Evolutionary conservation across 2,113 vertebrate genomes (phyloP).

Genomic region (Proteles cristata): DNA sequence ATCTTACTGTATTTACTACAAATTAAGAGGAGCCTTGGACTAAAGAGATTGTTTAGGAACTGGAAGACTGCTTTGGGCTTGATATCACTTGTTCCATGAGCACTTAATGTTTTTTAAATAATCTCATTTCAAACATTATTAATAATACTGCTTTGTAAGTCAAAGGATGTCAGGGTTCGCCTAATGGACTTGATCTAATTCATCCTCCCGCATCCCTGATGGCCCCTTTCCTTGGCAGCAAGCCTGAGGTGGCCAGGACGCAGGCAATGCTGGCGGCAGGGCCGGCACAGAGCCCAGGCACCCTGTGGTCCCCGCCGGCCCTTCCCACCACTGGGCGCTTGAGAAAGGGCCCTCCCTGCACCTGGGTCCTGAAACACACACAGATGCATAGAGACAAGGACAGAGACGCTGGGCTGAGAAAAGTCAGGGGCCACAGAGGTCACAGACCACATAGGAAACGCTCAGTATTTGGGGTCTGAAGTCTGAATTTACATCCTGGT

Average conservation of each 20-base stretch:
- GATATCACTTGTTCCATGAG: conserved; percentile 12
- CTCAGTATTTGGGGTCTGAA: not conserved
- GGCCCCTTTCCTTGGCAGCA: conserved; percentile 13
- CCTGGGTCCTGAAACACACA: not conserved
- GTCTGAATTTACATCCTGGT: not conserved
- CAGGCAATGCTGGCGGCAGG: not conserved
- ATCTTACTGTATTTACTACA: conserved; percentile 47
- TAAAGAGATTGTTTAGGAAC: conserved; percentile 41
- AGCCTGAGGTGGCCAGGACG: not conserved
- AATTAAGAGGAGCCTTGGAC: conserved; percentile 55
- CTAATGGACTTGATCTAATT: conserved; percentile 55
- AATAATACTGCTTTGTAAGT: conserved; percentile 54
- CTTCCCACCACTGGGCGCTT: not conserved
- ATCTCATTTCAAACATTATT: conserved; percentile 61
- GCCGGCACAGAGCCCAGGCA: rapidly evolving
- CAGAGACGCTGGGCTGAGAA: not conserved
- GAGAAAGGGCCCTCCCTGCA: not conserved
- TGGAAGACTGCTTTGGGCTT: conserved; percentile 22
- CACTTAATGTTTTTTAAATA: conserved; percentile 63
- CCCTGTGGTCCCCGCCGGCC: not conserved
- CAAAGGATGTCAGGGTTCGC: conserved; percentile 49
- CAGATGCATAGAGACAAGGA: not conserved
- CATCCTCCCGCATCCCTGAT: not conserved
- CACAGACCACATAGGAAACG: not conserved
- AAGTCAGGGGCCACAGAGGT: not conserved